phyloP scores from a whole-genome alignment of 1,140 invertebrate genomes.

The Megalonaias nervosa region DNA sequence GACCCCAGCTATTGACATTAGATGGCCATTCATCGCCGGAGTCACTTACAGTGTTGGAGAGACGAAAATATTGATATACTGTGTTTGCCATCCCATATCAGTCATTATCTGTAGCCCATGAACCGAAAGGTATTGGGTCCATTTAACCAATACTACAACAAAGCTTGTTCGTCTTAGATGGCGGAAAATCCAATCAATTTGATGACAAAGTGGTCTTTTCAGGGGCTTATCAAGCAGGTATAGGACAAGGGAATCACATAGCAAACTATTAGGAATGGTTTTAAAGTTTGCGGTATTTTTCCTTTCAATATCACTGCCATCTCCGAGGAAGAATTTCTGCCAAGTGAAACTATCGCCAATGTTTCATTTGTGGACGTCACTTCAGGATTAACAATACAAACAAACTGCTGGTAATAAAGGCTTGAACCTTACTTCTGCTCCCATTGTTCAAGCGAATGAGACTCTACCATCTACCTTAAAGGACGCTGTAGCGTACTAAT shows the following conservation, averaged over 20 bases:
- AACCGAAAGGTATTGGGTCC: slow-evolving; percentile 19
- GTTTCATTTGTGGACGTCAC: no score
- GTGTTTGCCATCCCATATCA: not conserved
- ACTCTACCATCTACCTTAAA: no score
- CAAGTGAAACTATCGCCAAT: not conserved
- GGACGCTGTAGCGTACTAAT: no score
- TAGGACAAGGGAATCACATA: not conserved
- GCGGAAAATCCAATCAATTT: not conserved
- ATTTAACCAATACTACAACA: slow-evolving; percentile 12
- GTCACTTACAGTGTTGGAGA: no score
- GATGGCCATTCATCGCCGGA: no score
- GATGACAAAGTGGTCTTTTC: slow-evolving; percentile 17
- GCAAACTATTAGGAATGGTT: slow-evolving; percentile 11
- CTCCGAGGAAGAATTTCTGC: slow-evolving; percentile 8
- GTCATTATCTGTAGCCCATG: slow-evolving; percentile 16
- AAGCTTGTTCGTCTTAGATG: not conserved
- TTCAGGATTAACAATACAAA: no score
- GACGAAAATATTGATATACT: no score
- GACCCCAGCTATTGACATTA: slow-evolving; percentile 19
- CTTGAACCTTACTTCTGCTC: no score
- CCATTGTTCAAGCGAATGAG: no score
- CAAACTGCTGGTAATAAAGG: no score
- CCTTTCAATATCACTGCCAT: slow-evolving; percentile 9
- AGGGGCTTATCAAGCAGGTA: slow-evolving; percentile 1
- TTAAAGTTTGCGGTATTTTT: no score